A percentile compares a stretch with the other conserved stretches of the same genome.
Conservation (phyloP, 2,888 invertebrate genomes). For the Gymnoscelis rufifasciata region DNA sequence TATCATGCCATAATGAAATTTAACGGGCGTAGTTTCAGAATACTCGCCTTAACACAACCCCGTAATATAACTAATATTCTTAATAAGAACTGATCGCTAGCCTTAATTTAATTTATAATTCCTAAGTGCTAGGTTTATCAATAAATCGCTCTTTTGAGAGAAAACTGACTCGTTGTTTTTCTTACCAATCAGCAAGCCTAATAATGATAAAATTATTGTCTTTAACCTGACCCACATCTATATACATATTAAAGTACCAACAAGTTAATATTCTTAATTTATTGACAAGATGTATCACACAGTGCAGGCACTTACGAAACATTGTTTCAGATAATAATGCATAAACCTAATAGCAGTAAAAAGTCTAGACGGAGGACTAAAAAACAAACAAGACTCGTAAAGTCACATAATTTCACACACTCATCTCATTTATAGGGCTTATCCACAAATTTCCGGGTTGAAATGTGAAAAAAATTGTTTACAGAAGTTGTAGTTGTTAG, state of each 20-base stretch:
- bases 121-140: conserved; percentile 72
- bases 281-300: conserved; percentile 24
- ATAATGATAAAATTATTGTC: too few species aligned
- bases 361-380: too few species aligned
- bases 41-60: conserved; percentile 2
- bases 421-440: too few species aligned
- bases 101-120: conserved; percentile 76
- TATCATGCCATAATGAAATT: neutral
- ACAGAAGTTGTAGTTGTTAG: too few species aligned
- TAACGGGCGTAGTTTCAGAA: conserved; percentile 1
- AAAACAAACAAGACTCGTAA: too few species aligned
- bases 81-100: conserved; percentile 77
- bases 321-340: neutral
- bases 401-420: too few species aligned
- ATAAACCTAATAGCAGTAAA: too few species aligned
- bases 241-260: too few species aligned
- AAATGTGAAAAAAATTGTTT: too few species aligned
- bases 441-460: too few species aligned
- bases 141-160: conserved; percentile 77
- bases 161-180: conserved; percentile 68
- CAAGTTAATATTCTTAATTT: conserved; percentile 23
- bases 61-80: conserved; percentile 41
- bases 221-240: too few species aligned
- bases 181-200: conserved; percentile 10
- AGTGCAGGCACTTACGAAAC: conserved; percentile 7